A percentile compares a stretch with the other conserved stretches of the same genome.
Conservation (phyloP, 2,888 invertebrate genomes). For the Synanthedon formicaeformis region DNA sequence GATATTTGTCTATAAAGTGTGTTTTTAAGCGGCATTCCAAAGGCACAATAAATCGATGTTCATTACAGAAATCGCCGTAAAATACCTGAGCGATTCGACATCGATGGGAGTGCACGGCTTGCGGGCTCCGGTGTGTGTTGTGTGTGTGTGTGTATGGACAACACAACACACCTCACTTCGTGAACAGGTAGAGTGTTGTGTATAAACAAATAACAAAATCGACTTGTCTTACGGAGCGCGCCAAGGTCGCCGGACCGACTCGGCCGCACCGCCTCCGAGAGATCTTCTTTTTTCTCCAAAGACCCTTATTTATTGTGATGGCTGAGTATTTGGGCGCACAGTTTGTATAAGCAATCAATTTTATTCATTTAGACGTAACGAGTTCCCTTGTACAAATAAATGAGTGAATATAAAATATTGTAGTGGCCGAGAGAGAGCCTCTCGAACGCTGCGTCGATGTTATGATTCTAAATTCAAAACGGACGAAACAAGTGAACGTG, state of each 20-base stretch:
- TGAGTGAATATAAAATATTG: conserved; percentile 47
- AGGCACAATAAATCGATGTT: conserved; percentile 58
- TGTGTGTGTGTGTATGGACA: conserved; percentile 2
- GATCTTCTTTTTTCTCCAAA: conserved; percentile 48
- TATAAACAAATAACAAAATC: conserved; percentile 70
- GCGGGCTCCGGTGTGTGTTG: conserved; percentile 3
- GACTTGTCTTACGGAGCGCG: conserved; percentile 63
- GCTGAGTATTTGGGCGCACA: conserved; percentile 67
- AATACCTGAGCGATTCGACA: conserved; percentile 55
- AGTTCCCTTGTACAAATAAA: conserved; percentile 60
- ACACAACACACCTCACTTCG: conserved; percentile 18
- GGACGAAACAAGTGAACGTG: conserved; percentile 3
- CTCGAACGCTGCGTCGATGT: conserved; percentile 24
- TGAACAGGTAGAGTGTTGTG: conserved; percentile 64
- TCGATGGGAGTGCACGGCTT: conserved; percentile 27
- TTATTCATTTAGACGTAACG: conserved; percentile 67
- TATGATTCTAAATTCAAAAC: conserved; percentile 26
- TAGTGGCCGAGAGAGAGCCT: conserved; percentile 25
- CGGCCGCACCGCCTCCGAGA: conserved; percentile 22
- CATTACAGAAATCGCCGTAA: conserved; percentile 65
- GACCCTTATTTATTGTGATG: conserved; percentile 67
- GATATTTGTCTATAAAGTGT: conserved; percentile 47
- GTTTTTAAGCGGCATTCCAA: conserved; percentile 47
- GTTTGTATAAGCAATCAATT: conserved; percentile 71
- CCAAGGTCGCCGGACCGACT: conserved; percentile 44